A percentile compares a stretch with the other conserved stretches of the same genome.
Conservation (phyloP, 2,888 invertebrate species). For the Trissoscelio sp. region DNA sequence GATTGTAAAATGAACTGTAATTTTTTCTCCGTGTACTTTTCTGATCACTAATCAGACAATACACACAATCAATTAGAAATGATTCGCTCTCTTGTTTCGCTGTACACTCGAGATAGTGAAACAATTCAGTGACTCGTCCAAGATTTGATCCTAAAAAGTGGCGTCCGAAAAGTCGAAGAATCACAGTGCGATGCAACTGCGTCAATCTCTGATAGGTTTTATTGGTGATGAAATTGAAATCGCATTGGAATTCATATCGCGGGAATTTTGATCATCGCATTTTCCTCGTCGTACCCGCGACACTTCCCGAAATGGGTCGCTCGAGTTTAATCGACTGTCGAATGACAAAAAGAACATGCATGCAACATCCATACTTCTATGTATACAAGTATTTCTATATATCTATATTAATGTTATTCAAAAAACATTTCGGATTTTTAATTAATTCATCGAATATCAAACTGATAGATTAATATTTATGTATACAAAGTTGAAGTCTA, state of each 20-base stretch:
- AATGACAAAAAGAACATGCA: slow-evolving; percentile 52
- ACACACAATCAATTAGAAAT: too few relatives aligned
- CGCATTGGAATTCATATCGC: slow-evolving; percentile 52
- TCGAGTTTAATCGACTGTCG: slow-evolving; percentile 67
- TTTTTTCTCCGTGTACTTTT: too few relatives aligned
- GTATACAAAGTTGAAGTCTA: too few relatives aligned
- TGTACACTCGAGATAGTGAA: too few relatives aligned
- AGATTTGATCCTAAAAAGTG: slow-evolving; percentile 40
- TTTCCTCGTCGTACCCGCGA: slow-evolving; percentile 25
- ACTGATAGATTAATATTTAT: too few relatives aligned
- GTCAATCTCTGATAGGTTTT: slow-evolving; percentile 58
- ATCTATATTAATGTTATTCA: neutral
- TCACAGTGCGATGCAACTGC: slow-evolving; percentile 43
- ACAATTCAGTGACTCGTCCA: neutral
- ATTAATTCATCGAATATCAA: too few relatives aligned
- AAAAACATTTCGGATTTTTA: too few relatives aligned
- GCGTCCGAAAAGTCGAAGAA: slow-evolving; percentile 41
- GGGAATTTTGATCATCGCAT: slow-evolving; percentile 47
- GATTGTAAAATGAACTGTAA: too few relatives aligned
- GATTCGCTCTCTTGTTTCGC: too few relatives aligned
- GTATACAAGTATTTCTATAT: neutral
- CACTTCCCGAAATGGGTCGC: slow-evolving; percentile 61
- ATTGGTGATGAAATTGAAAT: slow-evolving; percentile 65
- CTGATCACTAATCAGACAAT: too few relatives aligned
- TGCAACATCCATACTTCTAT: slow-evolving; percentile 19